Evolutionary conservation across 2,888 invertebrate species (phyloP).

Genomic region (Stenurella melanura): DNA sequence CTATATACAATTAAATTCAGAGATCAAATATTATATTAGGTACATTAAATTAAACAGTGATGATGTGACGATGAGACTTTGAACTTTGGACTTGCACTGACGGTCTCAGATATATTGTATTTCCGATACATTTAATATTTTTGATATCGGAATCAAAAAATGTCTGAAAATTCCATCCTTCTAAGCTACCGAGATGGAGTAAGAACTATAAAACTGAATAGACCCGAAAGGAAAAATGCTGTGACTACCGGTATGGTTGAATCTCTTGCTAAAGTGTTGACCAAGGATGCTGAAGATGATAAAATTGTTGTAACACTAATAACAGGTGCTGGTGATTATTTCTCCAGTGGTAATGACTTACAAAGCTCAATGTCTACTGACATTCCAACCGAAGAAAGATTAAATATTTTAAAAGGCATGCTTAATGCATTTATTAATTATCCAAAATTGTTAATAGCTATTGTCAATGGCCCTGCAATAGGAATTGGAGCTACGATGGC

Average conservation of each 20-base stretch:
- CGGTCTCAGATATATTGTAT: too few species aligned
- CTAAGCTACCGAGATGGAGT: slow-evolving; percentile 72
- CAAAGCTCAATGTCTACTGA: slow-evolving; percentile 48
- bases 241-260: slow-evolving; percentile 81
- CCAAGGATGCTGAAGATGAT: slow-evolving; percentile 81
- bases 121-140: background rate
- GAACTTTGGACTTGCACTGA: too few species aligned
- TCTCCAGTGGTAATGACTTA: slow-evolving; percentile 90
- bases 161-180: slow-evolving; percentile 12
- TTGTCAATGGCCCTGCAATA: slow-evolving; percentile 96
- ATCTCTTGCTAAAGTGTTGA: slow-evolving; percentile 79
- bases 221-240: slow-evolving; percentile 89
- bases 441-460: slow-evolving; percentile 89
- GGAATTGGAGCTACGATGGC: slow-evolving; percentile 92
- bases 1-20: too few species aligned
- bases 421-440: slow-evolving; percentile 87
- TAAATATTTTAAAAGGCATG: slow-evolving; percentile 72
- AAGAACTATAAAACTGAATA: slow-evolving; percentile 81
- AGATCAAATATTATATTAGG: too few species aligned
- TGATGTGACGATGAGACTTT: too few species aligned
- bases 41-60: too few species aligned
- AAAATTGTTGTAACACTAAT: slow-evolving; percentile 82
- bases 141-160: background rate
- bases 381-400: slow-evolving; percentile 14
- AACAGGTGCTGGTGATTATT: slow-evolving; percentile 88